phyloP scores from a whole-genome alignment of 2,888 invertebrate species.

The Hanleya hanleyi region DNA sequence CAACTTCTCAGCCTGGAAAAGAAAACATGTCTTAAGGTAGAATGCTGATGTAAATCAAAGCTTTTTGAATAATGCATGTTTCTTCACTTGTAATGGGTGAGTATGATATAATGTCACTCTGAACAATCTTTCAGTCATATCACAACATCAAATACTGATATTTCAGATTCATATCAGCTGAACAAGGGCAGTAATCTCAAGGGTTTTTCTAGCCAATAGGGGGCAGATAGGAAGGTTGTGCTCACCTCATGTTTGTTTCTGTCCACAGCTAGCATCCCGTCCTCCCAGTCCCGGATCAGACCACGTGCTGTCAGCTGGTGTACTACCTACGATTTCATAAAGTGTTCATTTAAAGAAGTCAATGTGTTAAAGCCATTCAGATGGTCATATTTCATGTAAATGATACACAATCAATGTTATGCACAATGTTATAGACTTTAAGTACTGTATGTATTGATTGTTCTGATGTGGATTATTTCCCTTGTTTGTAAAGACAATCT shows the following conservation, averaged over 20 bases:
- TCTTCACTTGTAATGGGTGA: no score
- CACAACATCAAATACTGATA: no score
- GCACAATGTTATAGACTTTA: no score
- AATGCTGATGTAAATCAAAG: no score
- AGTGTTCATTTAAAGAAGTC: background rate
- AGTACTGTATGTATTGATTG: background rate
- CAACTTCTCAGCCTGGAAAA: background rate
- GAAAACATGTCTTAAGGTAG: no score
- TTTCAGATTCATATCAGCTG: no score
- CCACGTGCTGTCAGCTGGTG: conserved; percentile 71
- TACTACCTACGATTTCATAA: conserved; percentile 51
- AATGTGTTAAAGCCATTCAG: background rate
- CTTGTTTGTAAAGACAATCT: no score
- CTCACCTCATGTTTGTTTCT: conserved; percentile 67
- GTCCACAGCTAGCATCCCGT: conserved; percentile 65
- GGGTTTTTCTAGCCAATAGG: no score
- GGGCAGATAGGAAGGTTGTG: background rate
- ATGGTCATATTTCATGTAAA: no score
- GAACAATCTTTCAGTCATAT: background rate
- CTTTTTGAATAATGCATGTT: no score
- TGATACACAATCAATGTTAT: no score
- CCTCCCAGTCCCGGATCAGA: conserved; percentile 72
- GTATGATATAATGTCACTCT: background rate
- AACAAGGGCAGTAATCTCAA: no score
- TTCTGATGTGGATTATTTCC: background rate